These are phyloP conservation scores for Potamilus streckersoni DNA, from an alignment of 1,140 invertebrate genomes.

Conservation along the genomic window DNA sequence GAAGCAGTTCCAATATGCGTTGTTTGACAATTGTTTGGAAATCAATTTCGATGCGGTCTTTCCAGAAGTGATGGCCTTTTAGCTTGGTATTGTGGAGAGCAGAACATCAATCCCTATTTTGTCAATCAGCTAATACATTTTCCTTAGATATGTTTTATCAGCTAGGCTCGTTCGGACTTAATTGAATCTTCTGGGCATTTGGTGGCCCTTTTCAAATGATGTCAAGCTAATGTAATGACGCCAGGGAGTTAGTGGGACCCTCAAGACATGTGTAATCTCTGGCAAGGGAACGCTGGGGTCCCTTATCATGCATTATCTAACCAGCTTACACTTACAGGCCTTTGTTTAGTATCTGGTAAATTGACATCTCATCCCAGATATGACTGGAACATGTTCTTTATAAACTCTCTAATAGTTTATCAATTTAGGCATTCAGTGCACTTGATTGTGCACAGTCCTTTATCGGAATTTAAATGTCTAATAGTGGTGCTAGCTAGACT, in stretches of 20 bases:
- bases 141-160: constrained; percentile 20
- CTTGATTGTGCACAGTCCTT: no score
- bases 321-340: no score
- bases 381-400: no score
- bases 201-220: constrained; percentile 28
- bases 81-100: constrained; percentile 31
- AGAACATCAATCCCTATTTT: constrained; percentile 17
- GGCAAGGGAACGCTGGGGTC: no score
- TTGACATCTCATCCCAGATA: no score
- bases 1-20: constrained; percentile 25
- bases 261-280: constrained; percentile 23
- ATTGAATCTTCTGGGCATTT: constrained; percentile 39
- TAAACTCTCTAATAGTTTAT: no score
- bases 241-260: constrained; percentile 6
- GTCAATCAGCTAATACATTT: constrained; percentile 33
- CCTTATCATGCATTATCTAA: no score
- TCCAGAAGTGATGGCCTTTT: constrained; percentile 34
- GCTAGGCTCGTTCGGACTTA: constrained; percentile 29
- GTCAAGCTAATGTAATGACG: constrained; percentile 21
- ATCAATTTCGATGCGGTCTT: constrained; percentile 27
- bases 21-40: constrained; percentile 27
- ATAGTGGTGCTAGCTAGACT: no score
- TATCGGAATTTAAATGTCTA: no score
- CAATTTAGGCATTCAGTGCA: no score
- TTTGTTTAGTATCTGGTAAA: no score